Conservation (phyloP, 1,140 invertebrate species). For the Neodiprion pinetum region DNA sequence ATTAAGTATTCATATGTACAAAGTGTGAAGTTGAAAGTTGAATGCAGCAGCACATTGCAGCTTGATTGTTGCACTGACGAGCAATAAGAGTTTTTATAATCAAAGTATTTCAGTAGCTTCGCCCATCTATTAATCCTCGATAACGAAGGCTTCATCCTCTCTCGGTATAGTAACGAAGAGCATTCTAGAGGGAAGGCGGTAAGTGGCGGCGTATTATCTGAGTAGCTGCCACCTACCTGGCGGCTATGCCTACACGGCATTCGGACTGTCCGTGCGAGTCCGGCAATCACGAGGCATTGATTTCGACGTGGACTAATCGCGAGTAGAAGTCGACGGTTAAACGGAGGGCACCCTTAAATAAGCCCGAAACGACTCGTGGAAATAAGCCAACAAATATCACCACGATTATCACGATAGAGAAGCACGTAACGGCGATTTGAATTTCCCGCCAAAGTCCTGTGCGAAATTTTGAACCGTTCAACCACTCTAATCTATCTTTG, state of each 20-base stretch:
- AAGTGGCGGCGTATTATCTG: slow-evolving; percentile 17
- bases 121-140: slow-evolving; percentile 34
- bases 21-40: too few relatives aligned
- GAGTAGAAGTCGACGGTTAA: neutral
- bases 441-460: neutral
- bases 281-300: slow-evolving; percentile 39
- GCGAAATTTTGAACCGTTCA: neutral
- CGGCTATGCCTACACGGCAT: neutral
- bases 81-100: slow-evolving; percentile 4
- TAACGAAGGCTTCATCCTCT: slow-evolving; percentile 39
- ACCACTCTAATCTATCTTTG: neutral
- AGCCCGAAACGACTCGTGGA: neutral
- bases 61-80: neutral
- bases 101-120: slow-evolving; percentile 10
- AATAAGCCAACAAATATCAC: neutral
- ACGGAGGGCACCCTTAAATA: neutral
- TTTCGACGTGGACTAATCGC: slow-evolving; percentile 37
- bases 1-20: too few relatives aligned
- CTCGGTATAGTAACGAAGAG: slow-evolving; percentile 28
- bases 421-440: neutral
- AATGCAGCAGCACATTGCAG: too few relatives aligned
- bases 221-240: neutral
- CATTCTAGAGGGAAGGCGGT: slow-evolving; percentile 29
- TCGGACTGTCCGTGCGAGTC: slow-evolving; percentile 12
- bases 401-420: neutral